Base-by-base conservation (phyloP, 2,888 invertebrate genomes). In the Apoda limacodes region DNA sequence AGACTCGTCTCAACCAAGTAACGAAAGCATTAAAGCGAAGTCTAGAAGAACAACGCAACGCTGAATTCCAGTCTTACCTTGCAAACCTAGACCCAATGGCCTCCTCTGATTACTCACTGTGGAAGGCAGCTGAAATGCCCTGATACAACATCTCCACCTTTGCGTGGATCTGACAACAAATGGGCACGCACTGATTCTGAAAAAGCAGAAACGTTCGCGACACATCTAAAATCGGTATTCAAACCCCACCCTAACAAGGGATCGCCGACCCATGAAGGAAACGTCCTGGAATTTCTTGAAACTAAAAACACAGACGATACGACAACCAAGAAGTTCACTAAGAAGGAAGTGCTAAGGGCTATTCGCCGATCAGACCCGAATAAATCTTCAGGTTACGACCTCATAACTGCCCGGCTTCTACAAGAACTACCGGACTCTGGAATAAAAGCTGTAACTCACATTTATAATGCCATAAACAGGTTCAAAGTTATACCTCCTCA, bases 391-490 rank as follows among this genome's bases (percentile, higher is more conserved):
- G 40, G 37, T 1, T 42, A 26, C 19, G 43, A 43, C 21, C 33
- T 40, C 3, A 37, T 39, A 13, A 33, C 32, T 6, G 9, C 13
- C 6, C 17, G 15, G 12, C 5, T 41, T 2, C 25, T 43, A 11
- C 29, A 28, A 24, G 17, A 46, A 17, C 22, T 43, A 5, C 43
- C 42, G 3, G 28, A 22, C 11, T 40, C 37, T 27, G 34, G 24
- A 1, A 21, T 40, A 2, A 12, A 22, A 3, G 32, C 32, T 11
- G 27, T 46, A 4, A 23, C 36, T 4, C 12, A 9, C 3, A 22
- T 44, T 1, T 42, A 35, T 22, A 46, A 46, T 28, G 35, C 32
- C 5, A 34, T 32, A n/a, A n/a, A n/a, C n/a, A n/a, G n/a, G n/a
- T n/a, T n/a, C n/a, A n/a, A n/a, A n/a, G n/a, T n/a, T n/a, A n/a